These are phyloP conservation scores for Sepioteuthis lessoniana DNA, from an alignment of 2,888 invertebrate genomes.

Conservation along the genomic window DNA sequence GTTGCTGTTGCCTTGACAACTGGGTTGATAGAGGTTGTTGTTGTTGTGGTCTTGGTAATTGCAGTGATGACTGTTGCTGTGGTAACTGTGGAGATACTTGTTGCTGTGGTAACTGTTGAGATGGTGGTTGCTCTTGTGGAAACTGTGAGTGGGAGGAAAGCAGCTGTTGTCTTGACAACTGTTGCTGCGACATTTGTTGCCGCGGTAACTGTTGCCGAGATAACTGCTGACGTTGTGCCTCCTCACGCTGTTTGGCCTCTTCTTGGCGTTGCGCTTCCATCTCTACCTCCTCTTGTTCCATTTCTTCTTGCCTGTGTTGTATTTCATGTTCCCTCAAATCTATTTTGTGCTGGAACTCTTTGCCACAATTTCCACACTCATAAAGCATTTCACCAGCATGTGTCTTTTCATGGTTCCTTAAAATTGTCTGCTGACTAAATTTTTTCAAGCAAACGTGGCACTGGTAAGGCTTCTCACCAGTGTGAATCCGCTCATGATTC, in stretches of 20 bases:
- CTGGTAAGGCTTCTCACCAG: slow-evolving; percentile 37
- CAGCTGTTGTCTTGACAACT: neutral
- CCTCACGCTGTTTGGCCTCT: neutral
- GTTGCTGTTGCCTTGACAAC: too few species aligned
- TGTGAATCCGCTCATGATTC: slow-evolving; percentile 39
- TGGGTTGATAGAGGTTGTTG: too few species aligned
- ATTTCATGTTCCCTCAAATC: neutral
- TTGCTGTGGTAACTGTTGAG: neutral
- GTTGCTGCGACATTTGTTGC: neutral
- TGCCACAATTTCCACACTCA: neutral
- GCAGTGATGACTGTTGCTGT: slow-evolving; percentile 36
- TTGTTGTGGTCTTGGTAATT: too few species aligned
- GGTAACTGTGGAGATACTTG: slow-evolving; percentile 41
- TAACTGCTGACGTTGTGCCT: neutral
- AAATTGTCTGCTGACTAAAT: slow-evolving; percentile 41
- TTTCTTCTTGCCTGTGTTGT: neutral
- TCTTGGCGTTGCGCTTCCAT: neutral
- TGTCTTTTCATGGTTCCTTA: slow-evolving; percentile 35
- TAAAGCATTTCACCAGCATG: slow-evolving; percentile 34
- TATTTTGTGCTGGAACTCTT: neutral
- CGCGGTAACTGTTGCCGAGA: neutral
- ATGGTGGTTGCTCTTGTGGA: neutral
- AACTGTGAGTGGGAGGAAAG: neutral
- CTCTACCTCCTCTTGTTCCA: neutral
- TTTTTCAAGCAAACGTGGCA: slow-evolving; percentile 1